Evolutionary conservation across 53 echinoderm and acorn worm genomes (phyloP), one percentile per base, ranked within the genome.

Genomic region (Arbacia lixula): DNA sequence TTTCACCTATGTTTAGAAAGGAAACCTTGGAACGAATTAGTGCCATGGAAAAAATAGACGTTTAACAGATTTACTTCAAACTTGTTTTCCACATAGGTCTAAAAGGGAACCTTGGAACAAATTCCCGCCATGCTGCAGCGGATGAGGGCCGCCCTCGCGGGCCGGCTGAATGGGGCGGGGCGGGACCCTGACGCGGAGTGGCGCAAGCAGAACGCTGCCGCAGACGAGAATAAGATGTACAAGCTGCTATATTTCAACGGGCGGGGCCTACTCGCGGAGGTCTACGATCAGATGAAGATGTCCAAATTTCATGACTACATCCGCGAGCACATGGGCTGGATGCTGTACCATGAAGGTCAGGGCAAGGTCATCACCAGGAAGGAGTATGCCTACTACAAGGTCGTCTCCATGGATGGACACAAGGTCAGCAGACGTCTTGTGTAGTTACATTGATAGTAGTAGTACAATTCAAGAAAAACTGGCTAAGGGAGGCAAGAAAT

Each of bases 111-210:
- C n/a, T n/a, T n/a, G n/a, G n/a, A n/a, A n/a, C n/a, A n/a, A n/a
- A n/a, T n/a, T n/a, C n/a, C n/a, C n/a, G n/a, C n/a, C n/a, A 74
- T 74, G 74, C 35, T 74, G 53, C 31, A 53, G 8, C 74, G 74
- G 17, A 16, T 74, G 19, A 74, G 49, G 74, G 49, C 26, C 34
- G 52, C 74, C 22, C 35, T 74, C 12, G 51, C 24, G 74, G 30
- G 35, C 40, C 17, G 69, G 43, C 28, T 69, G 35, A n/a, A 27
- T 12, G 74, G 77, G 30, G 32, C 58, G 21, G 6, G 50, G 36
- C 68, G 78, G 37, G 87, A 87, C 10, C 91, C 85, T 21, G 95
- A 95, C 75, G 76, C 87, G 42, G 95, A 92, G 53, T 95, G 91
- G 92, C 89, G 76, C 17, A 83, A 92, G 53, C 95, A 95, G 73